These are phyloP conservation scores for Pollachius pollachius DNA, from an alignment of 2,113 vertebrate genomes.

Conservation along the genomic window DNA sequence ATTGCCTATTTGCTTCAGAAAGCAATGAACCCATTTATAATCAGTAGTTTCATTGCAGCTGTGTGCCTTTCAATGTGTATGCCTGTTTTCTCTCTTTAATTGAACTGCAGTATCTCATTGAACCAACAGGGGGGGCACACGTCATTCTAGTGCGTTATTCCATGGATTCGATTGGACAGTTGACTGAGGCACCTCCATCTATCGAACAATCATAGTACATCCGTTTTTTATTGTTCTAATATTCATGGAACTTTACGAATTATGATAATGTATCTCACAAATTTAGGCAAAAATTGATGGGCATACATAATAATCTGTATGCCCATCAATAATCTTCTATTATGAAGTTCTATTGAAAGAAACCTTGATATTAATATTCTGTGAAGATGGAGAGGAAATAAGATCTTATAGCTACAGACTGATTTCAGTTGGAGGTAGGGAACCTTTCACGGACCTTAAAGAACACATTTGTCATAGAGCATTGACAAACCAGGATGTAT, in stretches of 20 bases:
- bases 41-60: not conserved
- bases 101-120: slow-evolving; percentile 17
- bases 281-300: too few relatives aligned
- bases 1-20: not conserved
- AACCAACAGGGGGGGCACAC: slow-evolving; percentile 44
- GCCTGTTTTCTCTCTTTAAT: too few relatives aligned
- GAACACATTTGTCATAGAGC: too few relatives aligned
- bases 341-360: too few relatives aligned
- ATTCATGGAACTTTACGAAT: too few relatives aligned
- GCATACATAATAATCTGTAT: too few relatives aligned
- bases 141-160: slow-evolving; percentile 18
- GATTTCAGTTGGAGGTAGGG: slow-evolving; percentile 7
- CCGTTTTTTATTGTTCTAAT: not conserved
- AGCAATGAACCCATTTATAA: not conserved
- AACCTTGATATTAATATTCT: not conserved
- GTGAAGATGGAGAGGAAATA: not conserved
- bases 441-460: not conserved
- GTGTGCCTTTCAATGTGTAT: too few relatives aligned
- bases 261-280: too few relatives aligned
- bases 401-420: not conserved
- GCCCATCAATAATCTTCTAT: too few relatives aligned
- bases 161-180: too few relatives aligned
- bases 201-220: not conserved
- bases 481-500: too few relatives aligned
- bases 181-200: not conserved